A percentile compares a stretch with the other conserved stretches of the same genome.
phyloP scores from a whole-genome alignment of 2,797 vertebrate genomes.

The Platyrinchus mystaceus region DNA sequence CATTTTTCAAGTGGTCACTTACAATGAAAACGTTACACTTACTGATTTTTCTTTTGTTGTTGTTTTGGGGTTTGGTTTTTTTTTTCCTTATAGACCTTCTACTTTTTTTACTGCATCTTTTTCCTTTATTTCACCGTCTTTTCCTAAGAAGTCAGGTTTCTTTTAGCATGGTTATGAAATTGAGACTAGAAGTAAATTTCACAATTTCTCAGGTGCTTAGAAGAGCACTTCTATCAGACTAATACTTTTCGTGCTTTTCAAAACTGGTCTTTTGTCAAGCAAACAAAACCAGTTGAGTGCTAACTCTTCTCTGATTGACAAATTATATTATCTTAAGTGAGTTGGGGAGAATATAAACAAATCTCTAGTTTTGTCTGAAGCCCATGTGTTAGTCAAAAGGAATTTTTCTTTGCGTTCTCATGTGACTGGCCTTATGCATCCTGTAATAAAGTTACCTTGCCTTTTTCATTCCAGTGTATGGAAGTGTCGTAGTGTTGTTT shows the following conservation, averaged over 20 bases:
- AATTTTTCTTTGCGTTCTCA: neutral
- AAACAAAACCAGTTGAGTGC: neutral
- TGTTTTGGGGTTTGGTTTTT: too few species aligned
- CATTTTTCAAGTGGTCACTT: neutral
- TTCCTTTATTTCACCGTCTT: neutral
- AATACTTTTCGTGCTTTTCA: neutral
- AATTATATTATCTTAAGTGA: neutral
- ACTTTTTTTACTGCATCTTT: neutral
- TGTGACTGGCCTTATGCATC: neutral
- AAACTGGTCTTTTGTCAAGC: neutral
- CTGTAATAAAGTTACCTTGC: accelerated
- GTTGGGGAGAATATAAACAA: neutral
- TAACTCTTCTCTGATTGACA: neutral
- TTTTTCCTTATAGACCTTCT: neutral
- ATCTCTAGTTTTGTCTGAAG: neutral
- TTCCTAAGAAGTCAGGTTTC: neutral
- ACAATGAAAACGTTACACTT: accelerated
- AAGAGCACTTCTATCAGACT: neutral
- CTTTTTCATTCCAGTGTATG: neutral
- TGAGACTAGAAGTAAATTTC: neutral
- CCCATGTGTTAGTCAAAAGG: neutral
- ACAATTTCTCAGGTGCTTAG: neutral
- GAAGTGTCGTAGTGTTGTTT: neutral
- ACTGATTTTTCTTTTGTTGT: neutral
- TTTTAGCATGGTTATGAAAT: neutral